Evolutionary conservation across 2,797 vertebrate genomes (phyloP).

Genomic region (Danio choprae): DNA sequence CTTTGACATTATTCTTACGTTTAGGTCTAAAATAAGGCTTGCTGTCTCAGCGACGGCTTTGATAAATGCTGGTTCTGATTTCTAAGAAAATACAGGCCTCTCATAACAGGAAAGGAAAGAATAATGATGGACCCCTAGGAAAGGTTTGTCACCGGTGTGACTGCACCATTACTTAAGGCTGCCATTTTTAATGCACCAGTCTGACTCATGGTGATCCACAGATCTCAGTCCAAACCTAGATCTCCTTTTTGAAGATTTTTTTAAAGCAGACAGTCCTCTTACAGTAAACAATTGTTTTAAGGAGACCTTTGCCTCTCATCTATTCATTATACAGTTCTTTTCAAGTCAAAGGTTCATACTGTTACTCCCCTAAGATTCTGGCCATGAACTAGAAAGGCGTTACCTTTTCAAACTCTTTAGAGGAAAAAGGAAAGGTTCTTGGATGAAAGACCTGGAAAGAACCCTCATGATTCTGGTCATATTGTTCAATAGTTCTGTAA

Average conservation of each 20-base stretch:
- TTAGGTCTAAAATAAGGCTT: constrained; percentile 49
- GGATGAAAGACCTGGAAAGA: constrained; percentile 42
- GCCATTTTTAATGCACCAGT: constrained; percentile 52
- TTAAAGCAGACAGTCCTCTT: constrained; percentile 3
- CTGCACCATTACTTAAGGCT: constrained; percentile 44
- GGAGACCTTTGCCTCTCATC: constrained; percentile 31
- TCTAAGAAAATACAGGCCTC: constrained; percentile 55
- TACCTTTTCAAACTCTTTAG: constrained; percentile 47
- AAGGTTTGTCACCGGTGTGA: constrained; percentile 56
- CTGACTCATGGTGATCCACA: constrained; percentile 42
- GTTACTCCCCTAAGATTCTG: constrained; percentile 29
- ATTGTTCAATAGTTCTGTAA: constrained; percentile 46
- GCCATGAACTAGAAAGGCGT: constrained; percentile 39
- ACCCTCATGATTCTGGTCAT: constrained; percentile 12
- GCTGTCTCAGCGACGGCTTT: constrained; percentile 54
- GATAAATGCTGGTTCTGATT: constrained; percentile 61
- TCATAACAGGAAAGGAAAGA: constrained; percentile 67
- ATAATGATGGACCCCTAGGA: constrained; percentile 56
- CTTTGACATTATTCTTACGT: constrained; percentile 54
- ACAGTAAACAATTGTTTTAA: constrained; percentile 36
- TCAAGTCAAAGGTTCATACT: neutral
- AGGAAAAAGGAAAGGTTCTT: neutral
- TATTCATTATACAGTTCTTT: constrained; percentile 15
- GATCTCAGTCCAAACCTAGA: constrained; percentile 30
- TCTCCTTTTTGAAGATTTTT: constrained; percentile 3